Percentiles rank a stretch among this genome's conserved stretches.
Conservation (phyloP, 2,113 vertebrate species). For the Eptesicus fuscus region DNA sequence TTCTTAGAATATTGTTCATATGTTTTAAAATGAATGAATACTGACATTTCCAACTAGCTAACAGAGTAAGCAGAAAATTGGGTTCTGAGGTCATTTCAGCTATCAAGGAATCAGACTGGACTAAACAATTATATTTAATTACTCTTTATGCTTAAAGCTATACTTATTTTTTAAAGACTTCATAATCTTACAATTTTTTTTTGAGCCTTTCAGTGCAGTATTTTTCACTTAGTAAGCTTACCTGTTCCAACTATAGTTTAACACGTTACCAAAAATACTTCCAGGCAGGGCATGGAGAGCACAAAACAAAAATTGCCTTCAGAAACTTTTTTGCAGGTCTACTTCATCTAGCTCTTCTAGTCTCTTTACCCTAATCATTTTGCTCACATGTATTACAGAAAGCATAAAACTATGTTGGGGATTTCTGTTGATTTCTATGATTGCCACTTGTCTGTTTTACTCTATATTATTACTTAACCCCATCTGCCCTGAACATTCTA, state of each 20-base stretch:
- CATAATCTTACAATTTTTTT: not conserved
- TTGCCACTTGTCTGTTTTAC: not conserved
- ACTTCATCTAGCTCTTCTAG: not conserved
- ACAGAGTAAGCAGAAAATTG: not conserved
- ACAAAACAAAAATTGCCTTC: slow-evolving; percentile 7
- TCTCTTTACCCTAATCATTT: not conserved
- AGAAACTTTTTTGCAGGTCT: not conserved
- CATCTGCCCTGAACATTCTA: not conserved
- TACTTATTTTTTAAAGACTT: not conserved
- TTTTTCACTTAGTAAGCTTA: slow-evolving; percentile 36
- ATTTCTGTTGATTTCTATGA: not conserved
- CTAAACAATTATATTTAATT: not conserved
- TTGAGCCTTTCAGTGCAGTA: not conserved
- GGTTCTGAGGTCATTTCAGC: slow-evolving; percentile 1
- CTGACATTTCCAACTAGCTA: not conserved
- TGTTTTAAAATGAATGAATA: slow-evolving; percentile 7
- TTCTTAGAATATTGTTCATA: not conserved
- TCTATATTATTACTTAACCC: not conserved
- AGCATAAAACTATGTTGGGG: not conserved
- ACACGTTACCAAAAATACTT: not conserved
- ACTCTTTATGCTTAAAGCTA: not conserved
- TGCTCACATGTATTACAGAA: not conserved
- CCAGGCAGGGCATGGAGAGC: not conserved
- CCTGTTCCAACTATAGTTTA: not conserved
- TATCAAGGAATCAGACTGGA: not conserved